Base-by-base conservation (phyloP, 2,797 vertebrate species). In the Clangula hyemalis region DNA sequence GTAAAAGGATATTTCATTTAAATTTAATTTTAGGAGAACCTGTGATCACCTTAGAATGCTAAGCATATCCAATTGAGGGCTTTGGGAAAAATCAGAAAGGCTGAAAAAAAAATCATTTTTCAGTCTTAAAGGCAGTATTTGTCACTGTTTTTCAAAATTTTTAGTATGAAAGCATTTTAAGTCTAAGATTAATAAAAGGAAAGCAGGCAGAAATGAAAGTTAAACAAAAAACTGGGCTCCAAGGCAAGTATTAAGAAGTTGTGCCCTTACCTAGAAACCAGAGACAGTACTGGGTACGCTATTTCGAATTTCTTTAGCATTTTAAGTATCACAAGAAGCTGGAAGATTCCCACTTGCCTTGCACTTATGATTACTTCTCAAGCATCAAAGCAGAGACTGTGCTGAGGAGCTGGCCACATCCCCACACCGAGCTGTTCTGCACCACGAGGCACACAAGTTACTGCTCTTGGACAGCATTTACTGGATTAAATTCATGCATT, bases 221-320 rank as follows among this genome's bases (percentile, higher is more conserved):
- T 11, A 8, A 2, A 13, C 45, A 15, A 25, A 45, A 18, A 22
- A 2, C 4, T 6, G 11, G 8, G 13, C 30, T n/a, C 34, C 4
- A 12, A 66, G 61, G 24, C 15, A 36, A 61, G 39, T 60, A 38
- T 54, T 28, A 12, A 43, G 16, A 27, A 36, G 22, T 13, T 78
- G 47, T 51, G 66, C 25, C 39, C 13, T 38, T 6, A 41, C 30
- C 53, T 47, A 14, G 45, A 54, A 72, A 12, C 25, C 60, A 28
- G n/a, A 8, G 34, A 3, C 8, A 6, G 8, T 18, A 12, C 38
- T 13, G 7, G 19, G 45, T 15, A 8, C 43, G 53, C 19, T 10
- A 0, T 4, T 12, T 10, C 16, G 24, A 11, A 24, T 58, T 58
- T 32, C 57, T 60, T 38, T 19, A 34, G 57, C 47, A 68, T 57